Evolutionary conservation across 1,140 invertebrate genomes (phyloP).

Genomic region (Pachypsylla venusta): DNA sequence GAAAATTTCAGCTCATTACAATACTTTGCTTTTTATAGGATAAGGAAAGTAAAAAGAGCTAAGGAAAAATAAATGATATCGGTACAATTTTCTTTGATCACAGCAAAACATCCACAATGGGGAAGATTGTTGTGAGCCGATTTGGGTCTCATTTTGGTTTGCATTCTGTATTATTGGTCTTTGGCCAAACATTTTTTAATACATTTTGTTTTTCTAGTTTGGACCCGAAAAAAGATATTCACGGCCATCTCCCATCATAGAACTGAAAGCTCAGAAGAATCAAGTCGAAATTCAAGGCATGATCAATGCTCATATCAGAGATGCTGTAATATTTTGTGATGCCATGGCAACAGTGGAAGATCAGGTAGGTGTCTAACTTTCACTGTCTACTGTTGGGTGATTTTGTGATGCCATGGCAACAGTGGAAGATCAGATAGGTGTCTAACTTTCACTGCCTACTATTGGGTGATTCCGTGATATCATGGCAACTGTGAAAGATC

Average conservation of each 20-base stretch:
- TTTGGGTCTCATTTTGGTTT: too few relatives aligned
- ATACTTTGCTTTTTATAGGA: too few relatives aligned
- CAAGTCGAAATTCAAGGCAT: conserved; percentile 70
- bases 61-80: too few relatives aligned
- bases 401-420: conserved; percentile 81
- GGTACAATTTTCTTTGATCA: too few relatives aligned
- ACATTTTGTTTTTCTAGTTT: conserved; percentile 22
- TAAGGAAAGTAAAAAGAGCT: too few relatives aligned
- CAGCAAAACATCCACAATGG: too few relatives aligned
- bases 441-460: conserved; percentile 12
- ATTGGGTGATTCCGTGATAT: conserved; percentile 85
- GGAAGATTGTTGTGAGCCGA: too few relatives aligned
- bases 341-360: conserved; percentile 75
- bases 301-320: conserved; percentile 63
- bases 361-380: conserved; percentile 31
- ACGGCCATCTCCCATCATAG: conserved; percentile 45
- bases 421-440: conserved; percentile 50
- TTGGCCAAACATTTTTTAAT: too few relatives aligned
- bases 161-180: too few relatives aligned
- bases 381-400: conserved; percentile 47
- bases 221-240: conserved; percentile 21
- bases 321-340: conserved; percentile 82
- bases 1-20: too few relatives aligned
- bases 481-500: conserved; percentile 67
- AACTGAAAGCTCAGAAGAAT: conserved; percentile 76